Conservation (phyloP, 1,140 invertebrate genomes). For the Trinorchestia longiramus region DNA sequence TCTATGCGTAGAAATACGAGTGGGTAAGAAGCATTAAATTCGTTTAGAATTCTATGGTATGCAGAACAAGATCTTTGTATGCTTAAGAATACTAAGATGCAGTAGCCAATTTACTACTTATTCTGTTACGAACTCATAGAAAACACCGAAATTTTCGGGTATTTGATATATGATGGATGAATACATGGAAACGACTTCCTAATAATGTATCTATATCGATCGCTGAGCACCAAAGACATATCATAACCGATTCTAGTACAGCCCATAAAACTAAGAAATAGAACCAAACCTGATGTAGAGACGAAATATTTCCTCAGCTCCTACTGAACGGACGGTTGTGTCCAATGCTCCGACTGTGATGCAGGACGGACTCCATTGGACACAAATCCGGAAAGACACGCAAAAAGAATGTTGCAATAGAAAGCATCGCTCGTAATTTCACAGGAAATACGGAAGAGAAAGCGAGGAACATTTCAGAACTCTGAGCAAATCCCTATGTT, state of each 20-base stretch:
- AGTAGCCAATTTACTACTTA: no score
- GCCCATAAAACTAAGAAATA: neutral
- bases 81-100: no score
- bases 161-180: neutral
- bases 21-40: no score
- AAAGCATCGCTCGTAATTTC: constrained; percentile 13
- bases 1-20: no score
- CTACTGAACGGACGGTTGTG: neutral
- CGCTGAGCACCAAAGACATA: neutral
- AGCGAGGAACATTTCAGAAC: constrained; percentile 9
- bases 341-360: neutral
- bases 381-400: neutral
- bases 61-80: no score
- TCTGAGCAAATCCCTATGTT: constrained; percentile 4
- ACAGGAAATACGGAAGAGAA: neutral
- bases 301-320: neutral
- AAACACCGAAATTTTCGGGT: no score
- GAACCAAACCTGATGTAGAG: neutral
- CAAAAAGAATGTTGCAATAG: neutral
- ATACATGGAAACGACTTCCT: neutral
- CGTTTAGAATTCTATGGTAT: no score
- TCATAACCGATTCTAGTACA: neutral
- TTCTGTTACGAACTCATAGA: no score
- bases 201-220: neutral
- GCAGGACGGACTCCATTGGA: neutral